Base-by-base conservation (phyloP, 2,797 vertebrate genomes). In the Enteromius unitaeniatus region DNA sequence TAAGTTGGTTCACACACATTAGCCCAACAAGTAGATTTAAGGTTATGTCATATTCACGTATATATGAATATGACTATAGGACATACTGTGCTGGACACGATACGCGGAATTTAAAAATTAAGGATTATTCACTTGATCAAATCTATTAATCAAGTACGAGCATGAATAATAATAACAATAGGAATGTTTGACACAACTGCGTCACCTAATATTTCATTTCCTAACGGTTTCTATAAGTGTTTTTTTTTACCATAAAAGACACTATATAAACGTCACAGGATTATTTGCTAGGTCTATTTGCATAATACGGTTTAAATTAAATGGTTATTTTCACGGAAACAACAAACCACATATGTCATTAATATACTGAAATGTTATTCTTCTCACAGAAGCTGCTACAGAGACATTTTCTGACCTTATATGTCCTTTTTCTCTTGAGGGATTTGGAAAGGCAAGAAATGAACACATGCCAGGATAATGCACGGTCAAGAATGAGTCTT, bases 351-450 rank as follows among this genome's bases (percentile, higher is more conserved):
- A 42, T 7, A 37, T 51, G 34, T 26, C 49, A 42, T 19, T 17
- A 69, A 42, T 58, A 58, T 3, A 40, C 34, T 37, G 8, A 80
- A 65, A 55, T 9, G n/a, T 69, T 40, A 26, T 69, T 80, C 34
- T 55, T 80, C 78, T 26, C 49, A 70, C 23, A 62, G 23, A 15
- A 80, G 78, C 78, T 68, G 64, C n/a, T 80, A 70, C 49, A 1
- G 10, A 40, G 34, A 55, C 23, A 42, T 26, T 55, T 70, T 58
- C 65, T 55, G 51, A 81, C 67, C 40, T 60, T 81, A 72, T 81
- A 60, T 53, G 51, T 68, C 53, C 13, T 70, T 73, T 81, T 58
- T 70, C 51, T 21, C 10, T 42, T 72, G 51, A 13, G 28, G 21
- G 65, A 42, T 72, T 81, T 31, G 10, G 53, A 62, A 81, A 60